These are phyloP conservation scores for Oncorhynchus masou DNA, from an alignment of 2,113 vertebrate species.

Conservation along the genomic window DNA sequence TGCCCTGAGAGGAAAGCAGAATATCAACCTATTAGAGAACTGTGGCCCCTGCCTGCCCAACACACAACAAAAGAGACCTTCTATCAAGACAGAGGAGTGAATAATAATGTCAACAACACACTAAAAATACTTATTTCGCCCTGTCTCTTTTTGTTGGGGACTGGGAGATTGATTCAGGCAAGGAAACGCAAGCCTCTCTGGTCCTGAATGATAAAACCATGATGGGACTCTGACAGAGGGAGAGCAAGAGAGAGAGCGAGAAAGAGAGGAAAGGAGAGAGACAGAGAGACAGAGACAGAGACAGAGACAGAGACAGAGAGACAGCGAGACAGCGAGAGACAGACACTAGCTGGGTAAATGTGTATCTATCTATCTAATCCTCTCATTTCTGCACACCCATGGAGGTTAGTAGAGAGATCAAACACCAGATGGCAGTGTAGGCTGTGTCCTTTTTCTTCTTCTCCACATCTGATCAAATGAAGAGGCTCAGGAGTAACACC, in stretches of 20 bases:
- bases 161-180: no score
- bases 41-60: neutral
- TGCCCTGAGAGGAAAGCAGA: neutral
- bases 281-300: no score
- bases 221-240: neutral
- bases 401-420: neutral
- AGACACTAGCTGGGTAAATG: neutral
- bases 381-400: no score
- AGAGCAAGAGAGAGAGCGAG: no score
- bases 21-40: neutral
- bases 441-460: neutral
- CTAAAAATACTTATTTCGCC: neutral
- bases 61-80: neutral
- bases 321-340: no score
- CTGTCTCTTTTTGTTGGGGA: neutral
- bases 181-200: neutral
- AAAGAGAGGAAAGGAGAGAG: no score
- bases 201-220: neutral
- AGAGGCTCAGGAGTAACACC: neutral
- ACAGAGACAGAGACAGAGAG: no score
- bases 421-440: constrained; percentile 59
- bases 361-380: neutral
- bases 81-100: neutral
- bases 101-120: neutral
- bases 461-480: neutral